Conservation (phyloP, 1,140 invertebrate species). For the Gryon sp. region DNA sequence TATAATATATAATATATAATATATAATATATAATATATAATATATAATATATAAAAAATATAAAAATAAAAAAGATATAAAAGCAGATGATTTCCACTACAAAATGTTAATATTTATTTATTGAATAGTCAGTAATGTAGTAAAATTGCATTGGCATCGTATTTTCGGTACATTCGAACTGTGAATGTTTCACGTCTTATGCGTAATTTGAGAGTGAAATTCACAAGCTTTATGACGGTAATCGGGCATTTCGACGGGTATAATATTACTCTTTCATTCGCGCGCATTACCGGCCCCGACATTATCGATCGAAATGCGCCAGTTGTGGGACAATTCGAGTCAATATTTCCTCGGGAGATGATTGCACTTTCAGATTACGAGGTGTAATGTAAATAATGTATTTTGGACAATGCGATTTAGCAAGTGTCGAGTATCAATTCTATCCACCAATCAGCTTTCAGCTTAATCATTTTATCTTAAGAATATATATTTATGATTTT, state of each 20-base stretch:
- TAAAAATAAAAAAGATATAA: no score
- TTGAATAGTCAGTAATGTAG: no score
- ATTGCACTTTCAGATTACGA: conserved; percentile 14
- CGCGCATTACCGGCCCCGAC: neutral
- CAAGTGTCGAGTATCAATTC: conserved; percentile 6
- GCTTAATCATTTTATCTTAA: neutral
- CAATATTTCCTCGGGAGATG: conserved; percentile 25
- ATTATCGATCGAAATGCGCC: conserved; percentile 36
- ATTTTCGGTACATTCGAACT: no score
- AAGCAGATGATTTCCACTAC: no score
- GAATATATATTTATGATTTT: neutral
- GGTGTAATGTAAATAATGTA: conserved; percentile 23
- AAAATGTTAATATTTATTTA: no score
- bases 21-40: no score
- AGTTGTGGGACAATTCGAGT: conserved; percentile 31
- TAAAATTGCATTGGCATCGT: no score
- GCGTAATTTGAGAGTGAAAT: conserved; percentile 10
- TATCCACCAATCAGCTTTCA: neutral
- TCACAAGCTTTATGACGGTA: neutral
- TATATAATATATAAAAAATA: no score
- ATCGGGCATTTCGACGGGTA: neutral
- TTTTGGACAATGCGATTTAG: neutral
- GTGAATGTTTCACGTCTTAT: conserved; percentile 9
- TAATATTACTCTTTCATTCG: conserved; percentile 9
- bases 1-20: no score